Conservation (phyloP, 2,888 invertebrate genomes). For the Conchocele bisecta region DNA sequence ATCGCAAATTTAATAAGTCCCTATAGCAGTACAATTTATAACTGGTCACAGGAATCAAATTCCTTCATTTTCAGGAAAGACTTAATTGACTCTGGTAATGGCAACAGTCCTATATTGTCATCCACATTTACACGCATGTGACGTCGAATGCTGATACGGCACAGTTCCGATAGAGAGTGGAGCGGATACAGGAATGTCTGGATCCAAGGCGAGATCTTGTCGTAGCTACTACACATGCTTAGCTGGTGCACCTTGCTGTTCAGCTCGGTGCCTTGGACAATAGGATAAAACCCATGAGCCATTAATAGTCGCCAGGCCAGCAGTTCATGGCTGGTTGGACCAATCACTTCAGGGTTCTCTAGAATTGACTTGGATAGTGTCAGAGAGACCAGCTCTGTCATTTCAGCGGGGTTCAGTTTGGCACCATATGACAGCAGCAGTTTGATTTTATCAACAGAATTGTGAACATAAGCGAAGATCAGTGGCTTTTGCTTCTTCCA, state of each 20-base stretch:
- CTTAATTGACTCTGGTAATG: conserved; percentile 66
- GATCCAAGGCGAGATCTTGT: conserved; percentile 74
- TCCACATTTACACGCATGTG: conserved; percentile 65
- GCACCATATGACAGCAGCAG: conserved; percentile 77
- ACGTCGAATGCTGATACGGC: conserved; percentile 68
- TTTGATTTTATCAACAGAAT: conserved; percentile 76
- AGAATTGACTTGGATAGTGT: conserved; percentile 76
- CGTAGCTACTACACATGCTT: conserved; percentile 76
- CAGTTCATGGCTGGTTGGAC: conserved; percentile 71
- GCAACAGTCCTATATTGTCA: conserved; percentile 63
- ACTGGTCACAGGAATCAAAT: conserved; percentile 37
- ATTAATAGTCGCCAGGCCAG: conserved; percentile 73
- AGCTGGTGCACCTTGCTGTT: conserved; percentile 70
- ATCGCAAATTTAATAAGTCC: no score
- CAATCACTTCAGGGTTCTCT: conserved; percentile 77
- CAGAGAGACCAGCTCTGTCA: conserved; percentile 75
- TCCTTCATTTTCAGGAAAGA: conserved; percentile 65
- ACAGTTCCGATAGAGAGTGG: conserved; percentile 69
- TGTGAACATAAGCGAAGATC: conserved; percentile 77
- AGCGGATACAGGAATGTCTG: conserved; percentile 68
- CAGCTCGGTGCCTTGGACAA: conserved; percentile 62
- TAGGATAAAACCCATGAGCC: conserved; percentile 72
- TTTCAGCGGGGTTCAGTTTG: conserved; percentile 72
- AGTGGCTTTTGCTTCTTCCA: conserved; percentile 77
- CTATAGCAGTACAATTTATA: no score